phyloP scores from a whole-genome alignment of 2,888 invertebrate species.

The Drosophila ustulata region DNA sequence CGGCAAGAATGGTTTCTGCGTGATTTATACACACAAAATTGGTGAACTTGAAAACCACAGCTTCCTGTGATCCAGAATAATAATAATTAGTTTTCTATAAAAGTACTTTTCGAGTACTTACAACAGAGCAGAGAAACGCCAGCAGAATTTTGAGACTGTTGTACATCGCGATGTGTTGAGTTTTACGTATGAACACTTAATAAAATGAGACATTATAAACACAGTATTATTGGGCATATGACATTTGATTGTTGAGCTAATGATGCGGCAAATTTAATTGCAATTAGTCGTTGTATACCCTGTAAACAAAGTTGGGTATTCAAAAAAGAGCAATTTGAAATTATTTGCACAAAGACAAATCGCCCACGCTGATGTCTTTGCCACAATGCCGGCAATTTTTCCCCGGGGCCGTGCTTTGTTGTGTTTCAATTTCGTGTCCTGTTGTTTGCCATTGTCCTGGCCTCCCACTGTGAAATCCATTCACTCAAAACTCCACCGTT shows the following conservation, averaged over 20 bases:
- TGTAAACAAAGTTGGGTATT: neutral
- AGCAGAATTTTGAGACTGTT: neutral
- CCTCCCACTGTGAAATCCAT: conserved; percentile 20
- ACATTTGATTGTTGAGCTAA: neutral
- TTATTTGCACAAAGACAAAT: conserved; percentile 10
- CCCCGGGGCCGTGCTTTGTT: conserved; percentile 53
- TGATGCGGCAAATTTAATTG: neutral
- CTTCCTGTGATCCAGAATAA: neutral
- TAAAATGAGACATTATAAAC: neutral
- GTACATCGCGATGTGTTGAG: neutral
- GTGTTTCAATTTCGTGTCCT: conserved; percentile 65
- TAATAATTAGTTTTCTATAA: neutral
- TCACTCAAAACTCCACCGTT: conserved; percentile 49
- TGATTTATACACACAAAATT: neutral
- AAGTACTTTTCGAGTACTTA: neutral
- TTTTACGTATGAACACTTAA: neutral
- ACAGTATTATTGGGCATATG: neutral
- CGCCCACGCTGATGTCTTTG: conserved; percentile 32
- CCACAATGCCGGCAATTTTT: conserved; percentile 33
- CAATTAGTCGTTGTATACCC: neutral
- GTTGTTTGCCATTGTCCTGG: conserved; percentile 45
- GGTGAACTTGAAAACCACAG: neutral
- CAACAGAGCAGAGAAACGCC: neutral
- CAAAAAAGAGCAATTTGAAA: too few species aligned
- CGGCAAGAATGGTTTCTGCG: neutral